phyloP scores from a whole-genome alignment of 2,888 invertebrate species.

The Phrixothrix hirtus region DNA sequence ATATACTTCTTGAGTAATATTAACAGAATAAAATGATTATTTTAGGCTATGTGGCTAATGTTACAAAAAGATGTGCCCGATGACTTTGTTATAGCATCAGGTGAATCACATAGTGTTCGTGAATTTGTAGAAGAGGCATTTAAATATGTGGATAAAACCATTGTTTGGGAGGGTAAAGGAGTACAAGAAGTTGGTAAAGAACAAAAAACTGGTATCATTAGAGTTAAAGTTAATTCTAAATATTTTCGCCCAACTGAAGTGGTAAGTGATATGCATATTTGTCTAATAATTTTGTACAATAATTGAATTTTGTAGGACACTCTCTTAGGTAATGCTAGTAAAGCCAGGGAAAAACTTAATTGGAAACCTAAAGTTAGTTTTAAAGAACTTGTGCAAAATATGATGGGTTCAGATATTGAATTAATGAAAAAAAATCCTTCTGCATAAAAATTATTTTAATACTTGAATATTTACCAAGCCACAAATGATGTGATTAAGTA shows the following conservation, averaged over 20 bases:
- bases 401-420: constrained; percentile 89
- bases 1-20: constrained; percentile 1
- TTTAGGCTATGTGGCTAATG: constrained; percentile 97
- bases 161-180: constrained; percentile 88
- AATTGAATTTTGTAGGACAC: constrained; percentile 66
- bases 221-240: constrained; percentile 89
- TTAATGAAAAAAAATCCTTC: constrained; percentile 90
- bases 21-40: background rate
- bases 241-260: constrained; percentile 99
- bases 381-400: constrained; percentile 85
- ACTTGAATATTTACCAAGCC: too few relatives aligned
- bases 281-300: background rate
- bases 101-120: constrained; percentile 90
- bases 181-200: constrained; percentile 78
- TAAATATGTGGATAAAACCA: constrained; percentile 74
- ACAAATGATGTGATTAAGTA: too few relatives aligned
- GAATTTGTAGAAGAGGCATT: constrained; percentile 96
- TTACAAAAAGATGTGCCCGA: constrained; percentile 88
- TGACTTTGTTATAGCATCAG: constrained; percentile 97
- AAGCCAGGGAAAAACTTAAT: constrained; percentile 83
- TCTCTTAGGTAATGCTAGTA: constrained; percentile 89
- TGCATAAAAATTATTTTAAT: constrained; percentile 62
- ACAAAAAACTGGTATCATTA: constrained; percentile 69
- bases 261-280: constrained; percentile 60
- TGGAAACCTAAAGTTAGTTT: constrained; percentile 88